Conservation (phyloP, 53 echinoderm and acorn worm genomes). For the Holothuria scabra region DNA sequence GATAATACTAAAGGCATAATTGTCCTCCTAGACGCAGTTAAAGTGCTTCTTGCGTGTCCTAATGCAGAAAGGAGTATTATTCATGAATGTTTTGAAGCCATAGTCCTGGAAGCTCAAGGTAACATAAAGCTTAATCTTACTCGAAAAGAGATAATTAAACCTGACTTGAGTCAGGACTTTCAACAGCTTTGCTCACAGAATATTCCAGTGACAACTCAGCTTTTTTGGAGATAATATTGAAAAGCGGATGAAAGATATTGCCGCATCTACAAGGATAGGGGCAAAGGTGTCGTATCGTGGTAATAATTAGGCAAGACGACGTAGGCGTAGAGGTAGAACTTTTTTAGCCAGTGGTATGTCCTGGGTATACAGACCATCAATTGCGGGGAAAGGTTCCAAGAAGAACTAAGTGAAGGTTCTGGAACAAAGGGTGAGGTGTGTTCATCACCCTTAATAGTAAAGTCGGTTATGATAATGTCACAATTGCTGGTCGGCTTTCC, state of each 20-base stretch:
- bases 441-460: too few relatives aligned
- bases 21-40: not conserved
- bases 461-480: too few relatives aligned
- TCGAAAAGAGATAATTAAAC: not conserved
- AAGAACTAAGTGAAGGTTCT: not conserved
- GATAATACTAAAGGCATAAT: constrained; percentile 3
- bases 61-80: not conserved
- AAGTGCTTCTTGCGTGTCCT: not conserved
- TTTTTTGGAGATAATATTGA: constrained; percentile 30
- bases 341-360: not conserved
- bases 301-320: not conserved
- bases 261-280: not conserved
- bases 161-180: constrained; percentile 29
- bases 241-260: constrained; percentile 6
- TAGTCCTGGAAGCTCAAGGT: not conserved
- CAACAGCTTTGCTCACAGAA: constrained; percentile 19
- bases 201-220: constrained; percentile 7
- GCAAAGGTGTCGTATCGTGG: constrained; percentile 6
- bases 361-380: not conserved
- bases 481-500: too few relatives aligned
- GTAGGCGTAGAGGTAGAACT: not conserved
- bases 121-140: not conserved
- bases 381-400: not conserved
- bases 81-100: not conserved
- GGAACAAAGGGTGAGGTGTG: not conserved